These are phyloP conservation scores for Sarcophaga rosellei DNA, from an alignment of 2,888 invertebrate genomes.

Conservation along the genomic window DNA sequence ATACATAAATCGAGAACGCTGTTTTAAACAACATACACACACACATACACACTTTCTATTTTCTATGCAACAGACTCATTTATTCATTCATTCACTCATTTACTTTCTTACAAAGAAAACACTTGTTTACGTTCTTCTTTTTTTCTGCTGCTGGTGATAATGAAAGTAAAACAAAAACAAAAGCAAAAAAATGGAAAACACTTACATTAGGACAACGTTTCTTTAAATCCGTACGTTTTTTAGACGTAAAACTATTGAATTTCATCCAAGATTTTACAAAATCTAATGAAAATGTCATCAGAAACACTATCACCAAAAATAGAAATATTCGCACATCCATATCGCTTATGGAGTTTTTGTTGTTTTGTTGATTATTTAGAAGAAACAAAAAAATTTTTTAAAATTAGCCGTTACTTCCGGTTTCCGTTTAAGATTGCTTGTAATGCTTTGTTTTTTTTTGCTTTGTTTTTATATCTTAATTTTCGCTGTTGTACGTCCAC, in stretches of 20 bases:
- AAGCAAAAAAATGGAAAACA: constrained; percentile 7
- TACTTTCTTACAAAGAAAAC: constrained; percentile 23
- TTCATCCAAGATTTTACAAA: constrained; percentile 72
- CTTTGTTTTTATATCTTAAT: constrained; percentile 3
- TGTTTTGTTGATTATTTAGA: neutral
- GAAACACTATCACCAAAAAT: constrained; percentile 30
- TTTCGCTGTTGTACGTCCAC: constrained; percentile 16
- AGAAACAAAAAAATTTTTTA: neutral
- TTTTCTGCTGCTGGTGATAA: neutral
- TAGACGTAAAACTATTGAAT: constrained; percentile 74
- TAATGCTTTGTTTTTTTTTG: neutral
- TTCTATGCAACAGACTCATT: neutral
- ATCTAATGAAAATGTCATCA: constrained; percentile 60
- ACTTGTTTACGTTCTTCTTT: constrained; percentile 19
- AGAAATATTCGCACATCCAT: constrained; percentile 34
- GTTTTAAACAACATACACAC: constrained; percentile 50
- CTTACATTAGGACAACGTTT: constrained; percentile 76
- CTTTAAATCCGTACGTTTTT: constrained; percentile 75
- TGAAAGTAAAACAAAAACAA: neutral
- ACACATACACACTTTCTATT: constrained; percentile 64
- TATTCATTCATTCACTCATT: constrained; percentile 6
- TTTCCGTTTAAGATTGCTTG: constrained; percentile 46
- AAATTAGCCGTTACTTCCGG: constrained; percentile 58
- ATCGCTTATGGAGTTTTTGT: neutral
- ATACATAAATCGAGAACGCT: constrained; percentile 60